Percentiles rank a stretch among this genome's conserved stretches.
Conservation (phyloP, 2,888 invertebrate genomes). For the Microctonus hyperodae region DNA sequence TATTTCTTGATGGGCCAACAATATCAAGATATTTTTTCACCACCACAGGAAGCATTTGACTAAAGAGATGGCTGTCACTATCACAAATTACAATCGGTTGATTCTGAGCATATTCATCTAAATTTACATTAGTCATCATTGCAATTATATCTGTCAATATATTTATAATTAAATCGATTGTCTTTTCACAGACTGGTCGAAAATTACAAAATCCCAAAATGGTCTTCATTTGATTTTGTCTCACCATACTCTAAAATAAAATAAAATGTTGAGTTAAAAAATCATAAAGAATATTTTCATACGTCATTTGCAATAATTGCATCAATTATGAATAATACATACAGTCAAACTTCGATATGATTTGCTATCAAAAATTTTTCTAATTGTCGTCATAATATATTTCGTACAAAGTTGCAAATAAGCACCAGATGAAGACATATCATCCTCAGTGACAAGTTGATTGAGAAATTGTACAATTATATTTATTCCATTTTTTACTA, state of each 20-base stretch:
- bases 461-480: slow-evolving; percentile 1
- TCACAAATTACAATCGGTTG: slow-evolving; percentile 9
- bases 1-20: background rate
- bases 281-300: slow-evolving; percentile 46
- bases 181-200: slow-evolving; percentile 21
- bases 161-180: background rate
- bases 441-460: background rate
- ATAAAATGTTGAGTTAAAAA: background rate
- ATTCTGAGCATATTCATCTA: slow-evolving; percentile 1
- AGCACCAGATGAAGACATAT: background rate
- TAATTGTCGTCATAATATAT: background rate
- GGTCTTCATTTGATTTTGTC: slow-evolving; percentile 1
- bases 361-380: background rate
- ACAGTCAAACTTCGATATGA: background rate
- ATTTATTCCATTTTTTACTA: background rate
- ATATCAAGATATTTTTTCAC: slow-evolving; percentile 9
- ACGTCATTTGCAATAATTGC: background rate
- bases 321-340: background rate
- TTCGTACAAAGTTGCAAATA: background rate
- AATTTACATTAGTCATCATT: slow-evolving; percentile 10
- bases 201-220: slow-evolving; percentile 24
- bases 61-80: background rate
- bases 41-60: background rate
- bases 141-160: background rate
- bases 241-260: slow-evolving; percentile 12